A percentile compares a stretch with the other conserved stretches of the same genome.
These are phyloP conservation scores for Erannis defoliaria DNA, from an alignment of 2,888 invertebrate species.

Conservation along the genomic window DNA sequence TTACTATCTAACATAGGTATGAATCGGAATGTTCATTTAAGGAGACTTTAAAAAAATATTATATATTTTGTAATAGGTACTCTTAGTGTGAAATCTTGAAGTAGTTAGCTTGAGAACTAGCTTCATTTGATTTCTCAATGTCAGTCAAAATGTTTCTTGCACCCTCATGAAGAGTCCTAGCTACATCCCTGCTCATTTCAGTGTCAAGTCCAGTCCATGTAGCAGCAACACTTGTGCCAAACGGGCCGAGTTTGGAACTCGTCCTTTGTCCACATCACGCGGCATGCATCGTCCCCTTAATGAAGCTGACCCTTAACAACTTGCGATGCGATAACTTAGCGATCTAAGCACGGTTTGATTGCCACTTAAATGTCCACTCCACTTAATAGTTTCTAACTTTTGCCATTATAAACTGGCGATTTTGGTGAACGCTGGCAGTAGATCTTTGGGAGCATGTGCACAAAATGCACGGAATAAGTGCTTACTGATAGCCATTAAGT, in stretches of 20 bases:
- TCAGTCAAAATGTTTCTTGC: not conserved
- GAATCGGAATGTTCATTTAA: too few relatives aligned
- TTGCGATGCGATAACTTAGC: constrained; percentile 76
- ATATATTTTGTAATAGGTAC: too few relatives aligned
- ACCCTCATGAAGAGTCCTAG: constrained; percentile 17
- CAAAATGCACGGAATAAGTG: constrained; percentile 26
- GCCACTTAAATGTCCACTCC: constrained; percentile 74
- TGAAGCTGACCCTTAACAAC: constrained; percentile 75
- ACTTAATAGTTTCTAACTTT: constrained; percentile 75
- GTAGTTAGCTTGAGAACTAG: too few relatives aligned
- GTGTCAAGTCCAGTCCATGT: constrained; percentile 62
- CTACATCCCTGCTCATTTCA: constrained; percentile 47
- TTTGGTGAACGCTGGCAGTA: constrained; percentile 51
- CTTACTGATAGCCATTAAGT: not conserved
- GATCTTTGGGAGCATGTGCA: constrained; percentile 42
- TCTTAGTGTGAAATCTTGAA: too few relatives aligned
- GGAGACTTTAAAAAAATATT: too few relatives aligned
- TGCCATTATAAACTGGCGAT: constrained; percentile 72
- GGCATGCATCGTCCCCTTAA: constrained; percentile 80
- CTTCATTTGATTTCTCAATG: too few relatives aligned
- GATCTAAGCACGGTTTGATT: constrained; percentile 80
- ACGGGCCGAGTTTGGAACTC: constrained; percentile 71
- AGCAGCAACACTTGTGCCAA: constrained; percentile 79
- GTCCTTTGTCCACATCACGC: constrained; percentile 69
- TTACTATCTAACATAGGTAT: too few relatives aligned